Evolutionary conservation across 2,113 vertebrate species (phyloP).

Genomic region (Redunca redunca): DNA sequence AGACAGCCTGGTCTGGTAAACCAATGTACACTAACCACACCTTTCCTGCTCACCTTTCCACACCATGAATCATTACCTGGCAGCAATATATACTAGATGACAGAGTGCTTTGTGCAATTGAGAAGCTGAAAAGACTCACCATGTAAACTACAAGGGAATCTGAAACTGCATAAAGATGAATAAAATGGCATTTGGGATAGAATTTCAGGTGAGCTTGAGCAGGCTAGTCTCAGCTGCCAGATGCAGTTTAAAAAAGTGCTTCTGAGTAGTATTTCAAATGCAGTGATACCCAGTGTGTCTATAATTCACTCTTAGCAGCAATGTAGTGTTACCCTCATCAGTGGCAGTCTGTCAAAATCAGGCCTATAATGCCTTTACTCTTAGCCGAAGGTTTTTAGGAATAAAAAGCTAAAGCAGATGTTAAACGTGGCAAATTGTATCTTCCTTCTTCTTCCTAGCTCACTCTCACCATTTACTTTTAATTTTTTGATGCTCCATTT

Average conservation of each 20-base stretch:
- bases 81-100: constrained; percentile 52
- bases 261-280: constrained; percentile 59
- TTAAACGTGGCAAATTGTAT: constrained; percentile 15
- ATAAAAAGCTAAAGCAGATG: constrained; percentile 53
- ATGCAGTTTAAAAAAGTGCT: constrained; percentile 52
- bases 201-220: constrained; percentile 62
- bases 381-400: constrained; percentile 14
- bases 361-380: constrained; percentile 24
- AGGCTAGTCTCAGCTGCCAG: constrained; percentile 49
- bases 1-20: constrained; percentile 6
- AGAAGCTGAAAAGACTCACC: constrained; percentile 37
- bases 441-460: background rate
- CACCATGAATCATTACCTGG: background rate
- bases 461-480: background rate
- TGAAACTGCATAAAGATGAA: constrained; percentile 55
- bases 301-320: constrained; percentile 52
- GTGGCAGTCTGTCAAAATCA: constrained; percentile 46
- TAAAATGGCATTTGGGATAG: constrained; percentile 55
- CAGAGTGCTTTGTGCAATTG: constrained; percentile 31
- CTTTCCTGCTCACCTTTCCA: constrained; percentile 27
- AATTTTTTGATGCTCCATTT: background rate
- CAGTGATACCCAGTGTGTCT: constrained; percentile 1
- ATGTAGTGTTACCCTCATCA: constrained; percentile 25
- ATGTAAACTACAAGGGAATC: constrained; percentile 53
- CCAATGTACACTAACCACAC: background rate